Evolutionary conservation across 2,888 invertebrate genomes (phyloP).

Genomic region (Nipponacmea schrenckii): DNA sequence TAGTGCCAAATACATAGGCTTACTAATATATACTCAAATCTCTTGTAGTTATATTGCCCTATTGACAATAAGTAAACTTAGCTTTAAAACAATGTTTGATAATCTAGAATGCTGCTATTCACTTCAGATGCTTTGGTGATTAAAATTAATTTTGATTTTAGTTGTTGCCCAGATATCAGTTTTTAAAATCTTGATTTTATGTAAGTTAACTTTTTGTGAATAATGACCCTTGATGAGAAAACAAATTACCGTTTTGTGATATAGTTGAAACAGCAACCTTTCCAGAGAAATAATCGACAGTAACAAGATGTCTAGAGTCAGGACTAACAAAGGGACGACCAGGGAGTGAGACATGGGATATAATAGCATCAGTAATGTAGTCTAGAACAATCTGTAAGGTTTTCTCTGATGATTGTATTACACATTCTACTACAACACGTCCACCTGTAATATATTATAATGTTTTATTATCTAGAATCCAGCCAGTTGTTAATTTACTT

Average conservation of each 20-base stretch:
- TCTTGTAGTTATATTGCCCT: too few relatives aligned
- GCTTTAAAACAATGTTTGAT: too few relatives aligned
- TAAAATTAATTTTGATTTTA: too few relatives aligned
- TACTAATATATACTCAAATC: too few relatives aligned
- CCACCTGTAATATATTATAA: conserved; percentile 73
- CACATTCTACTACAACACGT: conserved; percentile 78
- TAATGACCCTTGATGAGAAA: too few relatives aligned
- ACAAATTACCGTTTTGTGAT: conserved; percentile 72
- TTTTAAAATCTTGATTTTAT: too few relatives aligned
- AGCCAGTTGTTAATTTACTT: too few relatives aligned
- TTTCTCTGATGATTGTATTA: conserved; percentile 67
- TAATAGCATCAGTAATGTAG: conserved; percentile 75
- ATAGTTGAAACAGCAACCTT: conserved; percentile 76
- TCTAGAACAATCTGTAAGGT: conserved; percentile 75
- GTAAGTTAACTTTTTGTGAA: too few relatives aligned
- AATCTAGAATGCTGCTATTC: too few relatives aligned
- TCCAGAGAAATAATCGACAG: conserved; percentile 72
- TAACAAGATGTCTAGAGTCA: conserved; percentile 78
- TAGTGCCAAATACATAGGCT: neutral
- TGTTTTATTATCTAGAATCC: neutral
- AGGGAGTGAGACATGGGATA: conserved; percentile 42
- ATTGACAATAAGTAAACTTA: too few relatives aligned
- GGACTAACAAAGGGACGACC: conserved; percentile 76
- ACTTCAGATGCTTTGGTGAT: too few relatives aligned
- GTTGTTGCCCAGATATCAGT: too few relatives aligned